Evolutionary conservation across 2,888 invertebrate species (phyloP).

Genomic region (Aleiodes leptofemur): DNA sequence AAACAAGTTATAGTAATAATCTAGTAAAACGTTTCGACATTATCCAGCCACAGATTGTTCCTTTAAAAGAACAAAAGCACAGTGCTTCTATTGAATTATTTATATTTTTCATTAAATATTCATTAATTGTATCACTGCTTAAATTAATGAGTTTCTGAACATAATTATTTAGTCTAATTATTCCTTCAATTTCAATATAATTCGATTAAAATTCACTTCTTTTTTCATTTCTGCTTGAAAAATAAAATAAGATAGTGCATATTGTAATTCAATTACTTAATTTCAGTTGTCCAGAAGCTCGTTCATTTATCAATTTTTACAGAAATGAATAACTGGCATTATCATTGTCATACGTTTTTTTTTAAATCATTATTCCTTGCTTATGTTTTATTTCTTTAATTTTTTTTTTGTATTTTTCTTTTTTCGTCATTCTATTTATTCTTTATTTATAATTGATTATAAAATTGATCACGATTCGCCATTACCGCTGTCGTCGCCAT

Average conservation of each 20-base stretch:
- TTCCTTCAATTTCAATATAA: conserved; percentile 2
- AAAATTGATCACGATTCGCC: conserved; percentile 88
- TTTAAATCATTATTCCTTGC: conserved; percentile 11
- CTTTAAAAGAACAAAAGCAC: conserved; percentile 58
- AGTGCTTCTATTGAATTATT: conserved; percentile 63
- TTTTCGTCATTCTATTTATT: conserved; percentile 44
- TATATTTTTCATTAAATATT: conserved; percentile 20
- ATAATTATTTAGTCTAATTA: conserved; percentile 15
- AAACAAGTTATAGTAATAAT: conserved; percentile 26
- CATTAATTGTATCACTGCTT: conserved; percentile 58
- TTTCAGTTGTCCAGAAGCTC: conserved; percentile 64
- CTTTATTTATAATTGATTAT: conserved; percentile 49
- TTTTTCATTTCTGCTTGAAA: neutral
- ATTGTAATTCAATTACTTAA: conserved; percentile 10
- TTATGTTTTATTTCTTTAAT: conserved; percentile 47
- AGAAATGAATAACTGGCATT: conserved; percentile 65
- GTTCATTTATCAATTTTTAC: conserved; percentile 70
- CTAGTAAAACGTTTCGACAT: neutral
- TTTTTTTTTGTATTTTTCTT: conserved; percentile 19
- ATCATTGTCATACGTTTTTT: conserved; percentile 16
- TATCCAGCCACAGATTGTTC: conserved; percentile 9
- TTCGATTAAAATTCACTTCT: neutral
- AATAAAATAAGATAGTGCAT: neutral
- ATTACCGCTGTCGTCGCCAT: conserved; percentile 93
- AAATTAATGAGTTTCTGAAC: conserved; percentile 68